Evolutionary conservation across 2,888 invertebrate genomes (phyloP), one percentile per base, ranked within the genome.

Genomic region (Idaea biselata): DNA sequence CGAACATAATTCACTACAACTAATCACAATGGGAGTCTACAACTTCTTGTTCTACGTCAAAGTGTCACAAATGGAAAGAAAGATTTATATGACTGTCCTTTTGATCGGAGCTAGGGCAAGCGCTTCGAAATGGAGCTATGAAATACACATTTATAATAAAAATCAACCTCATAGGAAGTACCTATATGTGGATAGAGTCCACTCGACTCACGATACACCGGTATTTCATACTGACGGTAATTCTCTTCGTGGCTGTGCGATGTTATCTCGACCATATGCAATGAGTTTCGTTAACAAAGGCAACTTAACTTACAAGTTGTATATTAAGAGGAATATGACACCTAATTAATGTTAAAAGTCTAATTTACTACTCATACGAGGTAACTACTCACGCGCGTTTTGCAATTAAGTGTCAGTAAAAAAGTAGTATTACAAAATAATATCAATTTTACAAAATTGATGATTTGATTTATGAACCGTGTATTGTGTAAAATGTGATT

Each of bases 61-160:
- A 66, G 75, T 86, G 0, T 77, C 80, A 0, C 59, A 68, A n/a
- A 0, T 1, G 0, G 63, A 77, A 0, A 67, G 76, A 1, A 75
- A 68, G n/a, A 65, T 90, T 1, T 86, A 74, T 65, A 82, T 89
- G 77, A 67, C 79, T 0, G 78, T 75, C 0, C 88, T 89, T 60
- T 69, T 88, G 0, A 65, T 88, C 0, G 87, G 89, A 0, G 84
- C 87, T 0, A 74, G 73, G 17, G 53, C 72, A 0, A 84, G 85
- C 65, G 89, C 90, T 0, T 60, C 68, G 0, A 89, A 88, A 68
- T 91, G 91, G 91, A 68, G 62, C 0, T 91, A 88, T 61, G 86
- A 89, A 65, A 67, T 91, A 0, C 85, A 89, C 7, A 63, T 91
- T 1, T 91, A 83, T 65, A 84, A 89, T 58, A 90, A 91, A 71